Percentiles rank a stretch among this genome's conserved stretches.
Evolutionary conservation across 1,140 invertebrate genomes (phyloP).

Genomic region (Sinonovacula constricta): DNA sequence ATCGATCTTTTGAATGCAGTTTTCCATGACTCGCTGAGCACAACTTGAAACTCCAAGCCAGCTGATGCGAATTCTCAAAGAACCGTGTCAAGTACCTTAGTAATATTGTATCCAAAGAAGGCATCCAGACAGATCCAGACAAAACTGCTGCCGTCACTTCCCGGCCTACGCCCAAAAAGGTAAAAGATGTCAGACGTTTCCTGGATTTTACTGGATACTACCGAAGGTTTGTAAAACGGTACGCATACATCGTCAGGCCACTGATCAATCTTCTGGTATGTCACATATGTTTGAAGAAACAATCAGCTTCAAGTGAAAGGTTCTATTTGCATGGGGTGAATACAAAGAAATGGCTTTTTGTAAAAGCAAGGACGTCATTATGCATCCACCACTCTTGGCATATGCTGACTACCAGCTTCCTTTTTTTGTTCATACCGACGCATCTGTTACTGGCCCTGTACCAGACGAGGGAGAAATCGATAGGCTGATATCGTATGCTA

Average conservation of each 20-base stretch:
- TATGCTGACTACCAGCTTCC: too few species aligned
- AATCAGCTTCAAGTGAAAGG: too few species aligned
- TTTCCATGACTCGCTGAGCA: constrained; percentile 26
- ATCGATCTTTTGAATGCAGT: constrained; percentile 15
- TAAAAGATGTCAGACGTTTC: constrained; percentile 47
- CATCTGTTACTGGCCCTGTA: too few species aligned
- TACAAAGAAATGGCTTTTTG: too few species aligned
- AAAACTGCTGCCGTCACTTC: constrained; percentile 46
- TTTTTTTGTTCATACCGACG: too few species aligned
- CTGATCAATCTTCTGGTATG: too few species aligned
- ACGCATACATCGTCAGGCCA: constrained; percentile 6
- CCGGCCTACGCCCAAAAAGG: constrained; percentile 39
- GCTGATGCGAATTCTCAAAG: constrained; percentile 51
- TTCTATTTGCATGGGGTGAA: too few species aligned
- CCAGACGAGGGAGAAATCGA: too few species aligned
- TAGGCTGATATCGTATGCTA: too few species aligned
- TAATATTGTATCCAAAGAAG: constrained; percentile 33
- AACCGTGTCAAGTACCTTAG: constrained; percentile 42
- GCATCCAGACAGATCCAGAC: constrained; percentile 38
- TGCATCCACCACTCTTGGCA: too few species aligned
- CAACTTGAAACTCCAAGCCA: constrained; percentile 45
- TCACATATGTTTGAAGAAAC: too few species aligned
- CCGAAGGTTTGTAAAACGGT: neutral
- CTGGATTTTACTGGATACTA: constrained; percentile 37
- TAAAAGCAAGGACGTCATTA: too few species aligned